Evolutionary conservation across 1,140 invertebrate genomes (phyloP).

Genomic region (Drosophila fuyamai): DNA sequence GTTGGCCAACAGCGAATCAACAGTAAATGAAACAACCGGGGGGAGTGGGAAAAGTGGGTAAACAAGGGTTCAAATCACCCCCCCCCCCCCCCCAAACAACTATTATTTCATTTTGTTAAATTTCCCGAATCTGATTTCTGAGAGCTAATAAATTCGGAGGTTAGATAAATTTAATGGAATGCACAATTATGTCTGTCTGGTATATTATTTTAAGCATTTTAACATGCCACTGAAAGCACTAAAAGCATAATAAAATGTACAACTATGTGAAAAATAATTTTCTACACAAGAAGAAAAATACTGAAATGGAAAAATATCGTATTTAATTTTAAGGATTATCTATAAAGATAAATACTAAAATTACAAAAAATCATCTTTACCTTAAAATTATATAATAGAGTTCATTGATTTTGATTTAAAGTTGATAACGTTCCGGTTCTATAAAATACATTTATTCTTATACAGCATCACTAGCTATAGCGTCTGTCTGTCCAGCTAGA

Average conservation of each 20-base stretch:
- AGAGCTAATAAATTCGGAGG: constrained; percentile 42
- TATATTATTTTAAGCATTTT: constrained; percentile 8
- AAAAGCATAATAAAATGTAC: neutral
- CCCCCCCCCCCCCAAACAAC: neutral
- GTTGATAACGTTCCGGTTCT: too few relatives aligned
- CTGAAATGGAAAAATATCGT: too few relatives aligned
- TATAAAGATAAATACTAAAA: too few relatives aligned
- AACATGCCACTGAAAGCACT: neutral
- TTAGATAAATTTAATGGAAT: constrained; percentile 19
- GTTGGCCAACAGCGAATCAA: constrained; percentile 58
- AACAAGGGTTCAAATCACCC: neutral
- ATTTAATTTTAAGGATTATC: too few relatives aligned
- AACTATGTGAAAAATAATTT: neutral
- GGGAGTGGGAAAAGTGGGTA: neutral
- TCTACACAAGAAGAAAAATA: neutral
- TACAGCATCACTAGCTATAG: too few relatives aligned
- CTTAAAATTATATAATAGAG: too few relatives aligned
- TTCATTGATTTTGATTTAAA: too few relatives aligned
- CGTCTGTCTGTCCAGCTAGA: too few relatives aligned
- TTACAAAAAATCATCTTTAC: too few relatives aligned
- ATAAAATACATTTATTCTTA: too few relatives aligned
- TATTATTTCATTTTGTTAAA: constrained; percentile 47
- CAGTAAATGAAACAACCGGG: constrained; percentile 48
- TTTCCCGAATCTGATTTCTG: constrained; percentile 43
- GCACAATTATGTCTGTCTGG: constrained; percentile 5